Base-by-base conservation (phyloP, 92 coral and sea anemone species). In the Porites lobata region DNA sequence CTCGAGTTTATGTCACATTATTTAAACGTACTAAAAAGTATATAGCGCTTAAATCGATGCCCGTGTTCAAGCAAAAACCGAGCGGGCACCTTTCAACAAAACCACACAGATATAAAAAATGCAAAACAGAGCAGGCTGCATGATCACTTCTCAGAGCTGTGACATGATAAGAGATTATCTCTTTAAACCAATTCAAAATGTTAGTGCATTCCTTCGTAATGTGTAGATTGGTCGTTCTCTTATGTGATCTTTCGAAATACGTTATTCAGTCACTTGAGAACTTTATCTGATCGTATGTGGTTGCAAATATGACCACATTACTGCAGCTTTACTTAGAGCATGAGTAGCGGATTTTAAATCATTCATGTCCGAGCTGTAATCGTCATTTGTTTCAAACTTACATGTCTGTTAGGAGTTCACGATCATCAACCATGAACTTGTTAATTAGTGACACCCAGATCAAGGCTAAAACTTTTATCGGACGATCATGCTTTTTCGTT, bases 161-260 rank as follows among this genome's bases (percentile, higher is more conserved):
- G 38, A 29, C 38, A 29, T 2, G 38, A 29, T 29, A 29, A 29
- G 3, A 67, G 72, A 12, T 22, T 22, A 22, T 22, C 24, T 22
- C 24, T 22, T 67, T 67, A 12, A 21, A 67, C 9, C 13, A 21
- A 8, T 12, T 24, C 18, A 67, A 67, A 67, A 67, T 67, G 72
- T 67, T 24, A 67, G 72, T 67, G 72, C 72, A n/a, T 67, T 4
- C 72, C 72, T 67, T 67, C 32, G 72, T 67, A 67, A 67, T n/a
- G 72, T n/a, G 72, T n/a, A 7, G 72, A 67, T 67, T 6, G 21
- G 72, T 12, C 21, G 19, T 12, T 21, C 19, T 9, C 63, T 29
- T 29, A 67, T 1, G 19, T 67, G 72, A 21, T 8, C 72, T 67
- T 67, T 21, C 72, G 72, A 67, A 24, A 67, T 9, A 67, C 24